phyloP scores from a whole-genome alignment of 2,888 invertebrate species.

The Podotricha telesiphe region DNA sequence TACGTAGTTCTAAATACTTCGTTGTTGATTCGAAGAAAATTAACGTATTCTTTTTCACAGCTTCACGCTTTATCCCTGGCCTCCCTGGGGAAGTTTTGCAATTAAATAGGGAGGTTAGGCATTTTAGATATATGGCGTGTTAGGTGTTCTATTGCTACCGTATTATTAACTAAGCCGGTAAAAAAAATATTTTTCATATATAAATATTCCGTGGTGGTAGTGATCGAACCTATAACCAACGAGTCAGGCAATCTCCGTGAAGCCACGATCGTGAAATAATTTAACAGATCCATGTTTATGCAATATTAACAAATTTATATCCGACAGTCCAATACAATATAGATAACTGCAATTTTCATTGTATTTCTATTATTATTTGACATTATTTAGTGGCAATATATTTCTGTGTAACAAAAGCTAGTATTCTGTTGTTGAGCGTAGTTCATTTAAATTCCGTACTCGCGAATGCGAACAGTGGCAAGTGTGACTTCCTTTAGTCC shows the following conservation, averaged over 20 bases:
- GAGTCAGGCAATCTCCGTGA: conserved; percentile 47
- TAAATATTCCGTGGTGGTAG: too few relatives aligned
- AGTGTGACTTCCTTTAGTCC: conserved; percentile 80
- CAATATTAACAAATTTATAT: conserved; percentile 11
- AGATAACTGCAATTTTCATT: background rate
- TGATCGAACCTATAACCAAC: too few relatives aligned
- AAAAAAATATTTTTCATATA: too few relatives aligned
- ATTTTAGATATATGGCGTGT: too few relatives aligned
- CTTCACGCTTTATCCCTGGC: too few relatives aligned
- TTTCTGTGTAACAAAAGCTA: conserved; percentile 80
- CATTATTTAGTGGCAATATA: conserved; percentile 62
- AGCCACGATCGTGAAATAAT: conserved; percentile 52
- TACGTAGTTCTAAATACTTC: too few relatives aligned
- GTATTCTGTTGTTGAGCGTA: conserved; percentile 78
- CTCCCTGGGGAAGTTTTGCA: too few relatives aligned
- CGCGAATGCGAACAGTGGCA: conserved; percentile 79
- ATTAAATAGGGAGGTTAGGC: too few relatives aligned
- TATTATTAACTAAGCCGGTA: too few relatives aligned
- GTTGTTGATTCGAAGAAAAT: too few relatives aligned
- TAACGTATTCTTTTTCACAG: too few relatives aligned
- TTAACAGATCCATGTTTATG: conserved; percentile 54
- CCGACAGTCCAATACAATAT: conserved; percentile 1
- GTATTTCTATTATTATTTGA: conserved; percentile 8
- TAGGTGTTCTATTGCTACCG: too few relatives aligned
- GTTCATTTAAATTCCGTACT: conserved; percentile 79